Conservation (phyloP, 2,888 invertebrate genomes). For the Palloptera scutellata region DNA sequence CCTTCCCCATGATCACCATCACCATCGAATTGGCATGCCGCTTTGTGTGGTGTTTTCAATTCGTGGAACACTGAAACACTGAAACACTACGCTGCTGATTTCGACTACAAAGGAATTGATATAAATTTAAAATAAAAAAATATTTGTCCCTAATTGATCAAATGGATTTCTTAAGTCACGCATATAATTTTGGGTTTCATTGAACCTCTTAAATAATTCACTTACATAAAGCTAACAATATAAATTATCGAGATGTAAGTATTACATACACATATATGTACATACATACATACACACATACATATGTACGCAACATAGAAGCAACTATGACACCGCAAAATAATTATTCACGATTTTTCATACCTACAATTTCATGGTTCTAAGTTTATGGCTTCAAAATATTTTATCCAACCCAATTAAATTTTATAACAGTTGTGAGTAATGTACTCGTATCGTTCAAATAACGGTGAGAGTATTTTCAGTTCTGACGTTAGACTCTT, state of each 20-base stretch:
- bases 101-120: constrained; percentile 4
- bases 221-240: too few relatives aligned
- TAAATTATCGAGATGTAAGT: not conserved
- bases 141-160: not conserved
- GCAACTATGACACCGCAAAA: constrained; percentile 3
- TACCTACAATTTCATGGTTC: not conserved
- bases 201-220: not conserved
- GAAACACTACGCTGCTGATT: not conserved
- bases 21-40: too few relatives aligned
- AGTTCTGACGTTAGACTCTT: too few relatives aligned
- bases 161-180: constrained; percentile 4
- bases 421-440: too few relatives aligned
- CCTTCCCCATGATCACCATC: too few relatives aligned
- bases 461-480: too few relatives aligned
- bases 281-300: not conserved
- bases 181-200: not conserved
- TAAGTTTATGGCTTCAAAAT: not conserved
- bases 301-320: not conserved
- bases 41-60: too few relatives aligned
- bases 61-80: too few relatives aligned
- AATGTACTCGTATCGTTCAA: too few relatives aligned
- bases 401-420: too few relatives aligned
- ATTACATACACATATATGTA: not conserved
- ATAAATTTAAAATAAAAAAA: not conserved
- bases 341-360: constrained; percentile 7